Evolutionary conservation across 2,888 invertebrate species (phyloP).

Genomic region (Protodeltote pygarga): DNA sequence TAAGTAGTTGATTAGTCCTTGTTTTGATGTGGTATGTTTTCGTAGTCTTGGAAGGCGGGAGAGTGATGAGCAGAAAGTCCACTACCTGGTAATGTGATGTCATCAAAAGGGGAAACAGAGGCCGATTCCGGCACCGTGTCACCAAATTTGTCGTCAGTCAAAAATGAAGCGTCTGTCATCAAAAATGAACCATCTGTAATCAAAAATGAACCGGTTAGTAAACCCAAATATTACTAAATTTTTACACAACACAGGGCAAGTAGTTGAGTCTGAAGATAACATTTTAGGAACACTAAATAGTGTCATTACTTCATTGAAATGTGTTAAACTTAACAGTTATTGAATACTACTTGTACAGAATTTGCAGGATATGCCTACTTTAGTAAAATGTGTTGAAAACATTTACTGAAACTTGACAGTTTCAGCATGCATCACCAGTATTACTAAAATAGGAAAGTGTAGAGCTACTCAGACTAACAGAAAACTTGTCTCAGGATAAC

Average conservation of each 20-base stretch:
- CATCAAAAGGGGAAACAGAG: constrained; percentile 87
- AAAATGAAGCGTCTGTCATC: constrained; percentile 86
- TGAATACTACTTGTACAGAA: no score
- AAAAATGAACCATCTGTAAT: no score
- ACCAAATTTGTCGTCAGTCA: constrained; percentile 76
- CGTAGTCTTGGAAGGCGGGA: constrained; percentile 77
- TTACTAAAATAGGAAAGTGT: constrained; percentile 23
- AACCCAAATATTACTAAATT: constrained; percentile 27
- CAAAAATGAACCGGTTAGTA: constrained; percentile 84
- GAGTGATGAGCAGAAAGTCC: constrained; percentile 83
- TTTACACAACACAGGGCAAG: no score
- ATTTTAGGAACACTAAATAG: no score
- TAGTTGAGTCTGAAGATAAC: no score
- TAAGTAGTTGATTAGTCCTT: constrained; percentile 37
- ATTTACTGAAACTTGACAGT: no score
- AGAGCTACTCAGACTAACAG: not conserved
- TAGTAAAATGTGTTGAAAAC: no score
- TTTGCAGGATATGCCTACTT: no score
- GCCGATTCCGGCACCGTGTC: constrained; percentile 86
- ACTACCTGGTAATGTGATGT: constrained; percentile 85
- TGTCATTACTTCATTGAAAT: no score
- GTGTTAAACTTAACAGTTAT: no score
- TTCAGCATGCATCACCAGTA: no score
- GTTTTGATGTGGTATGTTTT: constrained; percentile 66
- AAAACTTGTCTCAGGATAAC: constrained; percentile 26